Conservation (phyloP, 2,113 vertebrate genomes). For the Gymnogyps californianus region DNA sequence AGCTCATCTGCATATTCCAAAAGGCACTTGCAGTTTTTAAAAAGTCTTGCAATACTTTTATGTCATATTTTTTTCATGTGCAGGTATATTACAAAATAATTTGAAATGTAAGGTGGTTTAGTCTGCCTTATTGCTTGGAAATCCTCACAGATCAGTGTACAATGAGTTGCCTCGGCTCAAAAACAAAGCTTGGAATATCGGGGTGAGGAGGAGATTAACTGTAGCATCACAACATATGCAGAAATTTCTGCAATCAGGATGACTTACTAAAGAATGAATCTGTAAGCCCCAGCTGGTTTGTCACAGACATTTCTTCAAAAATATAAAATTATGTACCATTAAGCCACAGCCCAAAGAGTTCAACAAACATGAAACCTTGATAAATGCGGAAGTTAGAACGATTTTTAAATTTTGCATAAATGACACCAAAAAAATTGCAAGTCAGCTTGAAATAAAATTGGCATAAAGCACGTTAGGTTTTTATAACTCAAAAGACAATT, state of each 20-base stretch:
- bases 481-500: slow-evolving; percentile 41
- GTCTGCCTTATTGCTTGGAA: not conserved
- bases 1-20: not conserved
- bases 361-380: slow-evolving; percentile 23
- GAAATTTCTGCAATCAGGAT: not conserved
- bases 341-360: slow-evolving; percentile 4
- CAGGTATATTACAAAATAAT: not conserved
- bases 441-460: slow-evolving; percentile 41
- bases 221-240: not conserved
- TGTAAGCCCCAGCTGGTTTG: not conserved
- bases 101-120: not conserved
- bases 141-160: not conserved
- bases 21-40: not conserved
- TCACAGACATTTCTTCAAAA: slow-evolving; percentile 22
- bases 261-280: not conserved
- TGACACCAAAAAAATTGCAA: slow-evolving; percentile 1
- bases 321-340: slow-evolving; percentile 18
- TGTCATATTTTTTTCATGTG: not conserved
- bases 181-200: not conserved
- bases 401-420: slow-evolving; percentile 22
- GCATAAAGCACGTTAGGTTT: not conserved
- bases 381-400: slow-evolving; percentile 33
- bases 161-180: not conserved
- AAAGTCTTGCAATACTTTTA: not conserved
- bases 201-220: not conserved